Evolutionary conservation across 2,113 vertebrate species (phyloP).

Genomic region (Opisthocomus hoazin): DNA sequence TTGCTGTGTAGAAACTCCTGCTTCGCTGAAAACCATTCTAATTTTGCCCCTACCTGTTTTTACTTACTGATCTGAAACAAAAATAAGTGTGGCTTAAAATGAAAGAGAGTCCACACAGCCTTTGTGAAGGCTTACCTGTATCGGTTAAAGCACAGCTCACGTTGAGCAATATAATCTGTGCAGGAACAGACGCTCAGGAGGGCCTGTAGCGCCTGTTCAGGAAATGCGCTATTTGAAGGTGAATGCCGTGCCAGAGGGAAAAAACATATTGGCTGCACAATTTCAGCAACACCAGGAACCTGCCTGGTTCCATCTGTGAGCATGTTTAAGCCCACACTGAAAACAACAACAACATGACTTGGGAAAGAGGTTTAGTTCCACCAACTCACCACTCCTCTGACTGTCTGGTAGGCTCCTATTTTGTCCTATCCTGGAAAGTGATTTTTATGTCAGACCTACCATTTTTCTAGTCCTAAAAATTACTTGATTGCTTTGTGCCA

Average conservation of each 20-base stretch:
- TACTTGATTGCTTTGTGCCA: neutral
- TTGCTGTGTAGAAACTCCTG: neutral
- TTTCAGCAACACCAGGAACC: neutral
- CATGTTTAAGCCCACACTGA: neutral
- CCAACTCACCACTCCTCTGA: neutral
- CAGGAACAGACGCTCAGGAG: neutral
- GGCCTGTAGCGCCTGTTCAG: neutral
- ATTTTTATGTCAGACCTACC: neutral
- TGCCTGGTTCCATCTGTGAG: neutral
- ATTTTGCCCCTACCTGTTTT: neutral
- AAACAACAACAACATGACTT: neutral
- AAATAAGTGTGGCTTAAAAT: neutral
- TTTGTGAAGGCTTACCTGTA: neutral
- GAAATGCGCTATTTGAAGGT: neutral
- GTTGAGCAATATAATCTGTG: neutral
- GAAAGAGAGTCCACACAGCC: neutral
- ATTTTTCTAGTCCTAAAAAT: neutral
- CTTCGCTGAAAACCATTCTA: neutral
- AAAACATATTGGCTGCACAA: neutral
- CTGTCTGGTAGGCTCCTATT: neutral
- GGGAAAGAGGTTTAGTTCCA: neutral
- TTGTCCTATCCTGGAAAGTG: neutral
- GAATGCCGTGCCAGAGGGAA: neutral
- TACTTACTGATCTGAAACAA: neutral
- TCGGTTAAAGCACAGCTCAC: neutral